Conservation (phyloP, 2,797 vertebrate genomes). For the Neostethus bicornis region DNA sequence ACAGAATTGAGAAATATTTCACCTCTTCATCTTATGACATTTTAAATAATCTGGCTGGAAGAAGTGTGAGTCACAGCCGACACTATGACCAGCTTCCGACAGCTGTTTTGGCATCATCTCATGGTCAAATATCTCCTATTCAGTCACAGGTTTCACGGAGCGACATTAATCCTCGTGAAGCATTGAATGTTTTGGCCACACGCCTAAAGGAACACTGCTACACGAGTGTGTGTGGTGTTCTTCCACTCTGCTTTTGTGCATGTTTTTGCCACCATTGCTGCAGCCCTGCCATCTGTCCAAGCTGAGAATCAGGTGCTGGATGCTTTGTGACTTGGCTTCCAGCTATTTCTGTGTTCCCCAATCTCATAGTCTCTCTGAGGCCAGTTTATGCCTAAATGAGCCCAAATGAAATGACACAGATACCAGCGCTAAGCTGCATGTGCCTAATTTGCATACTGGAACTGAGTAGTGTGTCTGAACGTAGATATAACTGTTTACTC, state of each 20-base stretch:
- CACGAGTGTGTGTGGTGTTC: slow-evolving; percentile 25
- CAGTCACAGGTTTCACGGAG: slow-evolving; percentile 55
- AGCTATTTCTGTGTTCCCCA: slow-evolving; percentile 59
- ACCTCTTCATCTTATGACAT: slow-evolving; percentile 21
- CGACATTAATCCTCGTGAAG: slow-evolving; percentile 66
- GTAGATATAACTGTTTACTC: slow-evolving; percentile 11
- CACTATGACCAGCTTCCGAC: slow-evolving; percentile 37
- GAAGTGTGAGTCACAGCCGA: slow-evolving; percentile 52
- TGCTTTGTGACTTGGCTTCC: slow-evolving; percentile 68
- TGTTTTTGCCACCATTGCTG: slow-evolving; percentile 62
- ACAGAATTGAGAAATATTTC: slow-evolving; percentile 51
- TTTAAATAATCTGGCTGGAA: slow-evolving; percentile 31
- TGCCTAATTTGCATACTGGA: slow-evolving; percentile 43
- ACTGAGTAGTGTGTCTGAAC: slow-evolving; percentile 32
- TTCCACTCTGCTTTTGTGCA: slow-evolving; percentile 41
- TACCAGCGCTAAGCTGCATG: slow-evolving; percentile 30
- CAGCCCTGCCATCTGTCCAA: slow-evolving; percentile 74
- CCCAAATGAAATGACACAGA: slow-evolving; percentile 51
- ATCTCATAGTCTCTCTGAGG: slow-evolving; percentile 50
- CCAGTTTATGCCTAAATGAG: slow-evolving; percentile 59
- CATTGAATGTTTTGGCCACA: slow-evolving; percentile 54
- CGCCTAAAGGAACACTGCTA: slow-evolving; percentile 53
- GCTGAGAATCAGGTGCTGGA: slow-evolving; percentile 71
- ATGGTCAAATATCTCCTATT: slow-evolving; percentile 38
- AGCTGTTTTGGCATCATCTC: slow-evolving; percentile 61